These are phyloP conservation scores for Riparia riparia DNA, from an alignment of 2,113 vertebrate genomes.

Conservation along the genomic window DNA sequence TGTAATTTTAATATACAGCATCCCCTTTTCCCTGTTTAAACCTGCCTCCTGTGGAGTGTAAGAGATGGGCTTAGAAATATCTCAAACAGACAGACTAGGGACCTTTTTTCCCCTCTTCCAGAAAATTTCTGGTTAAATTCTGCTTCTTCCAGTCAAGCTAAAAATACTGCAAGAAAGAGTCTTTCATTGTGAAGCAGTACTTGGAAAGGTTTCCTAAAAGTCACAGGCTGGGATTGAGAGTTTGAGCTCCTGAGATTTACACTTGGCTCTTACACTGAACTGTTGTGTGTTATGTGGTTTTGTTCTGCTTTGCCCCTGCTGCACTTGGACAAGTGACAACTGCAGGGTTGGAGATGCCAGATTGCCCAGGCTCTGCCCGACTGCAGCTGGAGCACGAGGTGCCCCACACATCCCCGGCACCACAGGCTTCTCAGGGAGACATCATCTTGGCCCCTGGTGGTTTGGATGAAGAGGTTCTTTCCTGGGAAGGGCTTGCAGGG, in stretches of 20 bases:
- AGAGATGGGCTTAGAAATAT: neutral
- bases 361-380: rapidly evolving
- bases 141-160: neutral
- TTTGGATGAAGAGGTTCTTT: neutral
- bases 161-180: neutral
- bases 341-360: rapidly evolving
- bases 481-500: neutral
- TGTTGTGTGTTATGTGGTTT: neutral
- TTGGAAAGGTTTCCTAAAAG: conserved; percentile 2
- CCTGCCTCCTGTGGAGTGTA: neutral
- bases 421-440: rapidly evolving
- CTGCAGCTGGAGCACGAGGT: neutral
- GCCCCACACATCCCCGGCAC: neutral
- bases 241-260: neutral
- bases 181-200: neutral
- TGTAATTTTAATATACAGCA: neutral
- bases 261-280: neutral
- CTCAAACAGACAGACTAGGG: neutral
- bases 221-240: neutral
- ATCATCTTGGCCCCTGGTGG: rapidly evolving
- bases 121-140: neutral
- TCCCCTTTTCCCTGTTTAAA: neutral
- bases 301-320: neutral
- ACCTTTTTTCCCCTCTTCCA: neutral
- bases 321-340: neutral